A percentile compares a stretch with the other conserved stretches of the same genome.
phyloP scores from a whole-genome alignment of 2,888 invertebrate genomes.

The Dolichomitus sp. region DNA sequence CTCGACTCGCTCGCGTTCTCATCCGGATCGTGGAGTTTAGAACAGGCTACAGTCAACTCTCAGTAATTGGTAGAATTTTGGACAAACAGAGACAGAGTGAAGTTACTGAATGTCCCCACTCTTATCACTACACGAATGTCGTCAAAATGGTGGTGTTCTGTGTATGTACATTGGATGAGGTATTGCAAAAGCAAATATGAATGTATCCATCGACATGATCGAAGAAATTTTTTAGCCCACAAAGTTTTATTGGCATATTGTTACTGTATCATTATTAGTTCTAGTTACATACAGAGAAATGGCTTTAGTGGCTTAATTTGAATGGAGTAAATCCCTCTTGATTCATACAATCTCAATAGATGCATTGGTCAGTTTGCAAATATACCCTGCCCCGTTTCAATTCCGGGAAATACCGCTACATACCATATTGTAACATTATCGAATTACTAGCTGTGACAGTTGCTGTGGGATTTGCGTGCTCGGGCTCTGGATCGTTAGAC shows the following conservation, averaged over 20 bases:
- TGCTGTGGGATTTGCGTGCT: no score
- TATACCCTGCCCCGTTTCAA: no score
- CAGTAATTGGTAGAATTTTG: conserved; percentile 5
- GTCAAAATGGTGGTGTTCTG: conserved; percentile 6
- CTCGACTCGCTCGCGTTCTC: conserved; percentile 5
- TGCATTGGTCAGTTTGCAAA: no score
- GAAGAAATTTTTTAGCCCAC: neutral
- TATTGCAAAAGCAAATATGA: neutral
- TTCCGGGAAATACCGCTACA: no score
- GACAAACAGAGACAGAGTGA: neutral
- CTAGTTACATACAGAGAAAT: no score
- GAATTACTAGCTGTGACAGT: no score
- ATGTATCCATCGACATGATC: neutral
- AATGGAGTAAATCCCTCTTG: no score
- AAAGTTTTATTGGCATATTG: neutral
- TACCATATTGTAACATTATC: no score
- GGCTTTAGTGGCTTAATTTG: no score
- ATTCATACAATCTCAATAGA: no score
- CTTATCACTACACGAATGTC: conserved; percentile 1
- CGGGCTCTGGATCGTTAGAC: no score
- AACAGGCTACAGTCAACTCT: neutral
- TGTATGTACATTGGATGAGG: conserved; percentile 4
- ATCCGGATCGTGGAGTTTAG: neutral
- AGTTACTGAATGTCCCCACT: conserved; percentile 3
- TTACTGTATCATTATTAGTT: neutral